Evolutionary conservation across 2,888 invertebrate genomes (phyloP).

Genomic region (Euplagia quadripunctaria): DNA sequence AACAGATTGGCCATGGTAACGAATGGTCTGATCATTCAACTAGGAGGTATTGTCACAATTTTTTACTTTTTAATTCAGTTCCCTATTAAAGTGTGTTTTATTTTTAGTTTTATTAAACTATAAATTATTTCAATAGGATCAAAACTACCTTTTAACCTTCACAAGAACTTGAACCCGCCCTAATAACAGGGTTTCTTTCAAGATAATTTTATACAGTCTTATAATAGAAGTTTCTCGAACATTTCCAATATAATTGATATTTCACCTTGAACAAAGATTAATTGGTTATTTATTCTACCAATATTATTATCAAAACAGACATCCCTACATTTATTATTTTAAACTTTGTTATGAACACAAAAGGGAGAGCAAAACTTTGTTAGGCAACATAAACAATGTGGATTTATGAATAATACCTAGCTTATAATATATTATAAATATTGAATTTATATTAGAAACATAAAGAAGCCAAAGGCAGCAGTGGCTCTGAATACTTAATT

Average conservation of each 20-base stretch:
- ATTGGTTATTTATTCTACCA: constrained; percentile 15
- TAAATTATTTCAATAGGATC: no score
- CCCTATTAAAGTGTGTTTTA: no score
- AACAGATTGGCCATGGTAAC: no score
- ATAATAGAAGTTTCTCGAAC: constrained; percentile 13
- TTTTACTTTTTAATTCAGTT: no score
- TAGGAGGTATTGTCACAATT: no score
- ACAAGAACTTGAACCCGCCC: no score
- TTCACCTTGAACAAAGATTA: constrained; percentile 10
- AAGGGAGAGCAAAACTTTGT: constrained; percentile 9
- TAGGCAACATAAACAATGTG: constrained; percentile 21
- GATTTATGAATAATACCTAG: constrained; percentile 19
- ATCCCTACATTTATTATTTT: constrained; percentile 23
- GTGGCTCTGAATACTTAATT: not conserved
- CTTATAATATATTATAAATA: not conserved
- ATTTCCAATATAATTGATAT: constrained; percentile 12
- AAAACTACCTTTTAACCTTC: no score
- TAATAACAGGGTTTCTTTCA: not conserved
- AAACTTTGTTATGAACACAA: constrained; percentile 27
- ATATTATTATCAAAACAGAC: constrained; percentile 18
- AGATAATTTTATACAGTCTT: not conserved
- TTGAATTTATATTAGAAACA: not conserved
- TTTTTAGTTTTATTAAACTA: no score
- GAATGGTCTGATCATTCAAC: no score
- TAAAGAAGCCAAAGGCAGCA: not conserved